Evolutionary conservation across 1,140 invertebrate genomes (phyloP), one percentile per base, ranked within the genome.

Genomic region (Lepidurus arcticus): DNA sequence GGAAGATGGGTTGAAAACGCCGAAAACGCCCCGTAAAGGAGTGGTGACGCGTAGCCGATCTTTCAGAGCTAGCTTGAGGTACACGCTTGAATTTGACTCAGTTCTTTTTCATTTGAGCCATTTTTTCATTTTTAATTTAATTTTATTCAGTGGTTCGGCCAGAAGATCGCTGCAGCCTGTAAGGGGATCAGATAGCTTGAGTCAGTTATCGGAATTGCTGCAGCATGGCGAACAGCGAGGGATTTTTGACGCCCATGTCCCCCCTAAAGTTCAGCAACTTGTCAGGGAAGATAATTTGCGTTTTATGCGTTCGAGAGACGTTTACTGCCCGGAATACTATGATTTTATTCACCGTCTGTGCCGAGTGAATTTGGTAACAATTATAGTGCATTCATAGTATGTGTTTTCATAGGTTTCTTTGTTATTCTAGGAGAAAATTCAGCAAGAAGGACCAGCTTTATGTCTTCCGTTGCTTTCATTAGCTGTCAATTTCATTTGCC

Each of bases 301-400:
- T 78, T 88, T 88, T 81, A 85, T 88, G 84, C 87, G 88, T 82
- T 87, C 88, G 81, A 84, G 85, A 78, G 88, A 87, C 82, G 85
- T 88, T 75, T 89, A 87, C 81, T 86, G 84, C 80, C 81, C 83
- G 1, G 87, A 88, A 79, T 89, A 89, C 82, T 89, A 88, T 82
- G 84, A 84, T 47, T 89, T 89, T 80, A 85, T 89, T 80, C 84
- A 84, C 81, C 84, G 86, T 78, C 80, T 88, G 11, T 83, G 87
- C 43, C 83, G 82, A 80, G 85, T 79, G 26, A 83, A 82, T 75
- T 34, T 81, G 47, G 83, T 83, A 79, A 81, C 80, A 34, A 47
- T 78, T 76, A 11, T 73, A 24, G 2, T 21, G n/a, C 79, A n/a
- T 77, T 79, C 44, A n/a, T 78, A 24, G 26, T n/a, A 44, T 53